A percentile compares a stretch with the other conserved stretches of the same genome.
Evolutionary conservation across 2,797 vertebrate species (phyloP).

Genomic region (Danio tinwini): DNA sequence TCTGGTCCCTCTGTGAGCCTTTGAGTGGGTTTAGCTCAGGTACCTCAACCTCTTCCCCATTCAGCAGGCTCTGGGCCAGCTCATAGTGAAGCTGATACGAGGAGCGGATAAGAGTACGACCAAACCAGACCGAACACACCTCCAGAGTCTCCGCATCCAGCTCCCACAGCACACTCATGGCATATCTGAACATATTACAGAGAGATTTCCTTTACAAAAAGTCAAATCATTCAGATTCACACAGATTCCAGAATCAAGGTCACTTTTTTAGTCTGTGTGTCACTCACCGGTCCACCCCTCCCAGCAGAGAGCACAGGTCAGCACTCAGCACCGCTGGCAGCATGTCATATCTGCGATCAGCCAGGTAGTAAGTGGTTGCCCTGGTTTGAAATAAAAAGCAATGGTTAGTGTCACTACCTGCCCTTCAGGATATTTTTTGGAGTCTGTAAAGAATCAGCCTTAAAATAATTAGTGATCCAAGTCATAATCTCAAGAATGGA

Average conservation of each 20-base stretch:
- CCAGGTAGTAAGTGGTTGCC: conserved; percentile 93
- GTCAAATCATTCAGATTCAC: not conserved
- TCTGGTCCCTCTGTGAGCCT: conserved; percentile 65
- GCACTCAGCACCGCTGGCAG: conserved; percentile 88
- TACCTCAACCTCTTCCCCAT: conserved; percentile 80
- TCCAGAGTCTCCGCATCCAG: conserved; percentile 80
- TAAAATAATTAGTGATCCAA: too few relatives aligned
- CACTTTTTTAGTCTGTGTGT: not conserved
- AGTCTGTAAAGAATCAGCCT: too few relatives aligned
- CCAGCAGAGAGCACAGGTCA: conserved; percentile 91
- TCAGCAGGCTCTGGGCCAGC: conserved; percentile 88
- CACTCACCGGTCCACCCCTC: conserved; percentile 88
- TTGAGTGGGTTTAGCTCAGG: conserved; percentile 77
- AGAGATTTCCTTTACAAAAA: not conserved
- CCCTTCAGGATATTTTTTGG: too few relatives aligned
- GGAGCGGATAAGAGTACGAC: conserved; percentile 86
- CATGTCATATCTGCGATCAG: conserved; percentile 94
- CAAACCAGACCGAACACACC: conserved; percentile 80
- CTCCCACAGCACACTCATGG: conserved; percentile 93
- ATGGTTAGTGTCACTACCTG: too few relatives aligned
- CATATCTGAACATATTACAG: conserved; percentile 79
- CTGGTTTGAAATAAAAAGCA: conserved; percentile 66
- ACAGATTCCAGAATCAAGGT: not conserved
- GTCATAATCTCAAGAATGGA: too few relatives aligned
- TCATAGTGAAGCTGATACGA: conserved; percentile 94